Base-by-base conservation (phyloP, 2,888 invertebrate species). In the Polymixis lichenea region DNA sequence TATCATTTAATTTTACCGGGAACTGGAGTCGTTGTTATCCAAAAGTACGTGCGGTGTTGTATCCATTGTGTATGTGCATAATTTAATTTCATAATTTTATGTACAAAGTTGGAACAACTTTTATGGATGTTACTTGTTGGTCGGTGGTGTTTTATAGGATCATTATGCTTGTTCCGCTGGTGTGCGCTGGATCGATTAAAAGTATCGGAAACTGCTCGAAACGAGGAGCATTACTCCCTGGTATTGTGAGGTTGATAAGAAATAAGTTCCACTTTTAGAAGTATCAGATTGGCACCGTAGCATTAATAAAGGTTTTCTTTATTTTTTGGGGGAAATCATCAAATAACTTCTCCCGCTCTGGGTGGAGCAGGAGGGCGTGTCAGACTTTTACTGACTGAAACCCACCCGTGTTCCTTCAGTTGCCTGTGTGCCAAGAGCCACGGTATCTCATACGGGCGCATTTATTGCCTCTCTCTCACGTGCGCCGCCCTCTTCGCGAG, bases 41-140 rank as follows among this genome's bases (percentile, higher is more conserved):
- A 67, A 73, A 72, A 85, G 69, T 73, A 70, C 66, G 64, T 46
- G 58, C 15, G 56, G 32, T 15, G 53, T 43, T 73, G 55, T 76
- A 62, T 66, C 53, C 32, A 65, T 77, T 80, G 65, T 76, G 56
- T 84, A 80, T 82, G 82, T 71, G 62, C 66, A 85, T 68, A 78
- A 78, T 75, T 79, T 77, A 77, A 82, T 82, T 75, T 76, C 56
- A 85, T 85, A 82, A 82, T 83, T 73, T 73, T 64, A 79, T 85
- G 78, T 75, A 61, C 72, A 78, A 83, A 85, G 82, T 85, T 85
- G 56, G 61, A 61, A 69, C 70, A 78, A 71, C 84, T 80, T 82
- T 72, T 72, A 71, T 80, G 70, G 15, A 85, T 71, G 80, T 72
- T 80, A 72, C 65, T 82, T 76, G 81, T 85, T 78, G 64, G 76